A percentile compares a stretch with the other conserved stretches of the same genome.
Conservation (phyloP, 2,113 vertebrate genomes). For the Cricetomys ansorgei region DNA sequence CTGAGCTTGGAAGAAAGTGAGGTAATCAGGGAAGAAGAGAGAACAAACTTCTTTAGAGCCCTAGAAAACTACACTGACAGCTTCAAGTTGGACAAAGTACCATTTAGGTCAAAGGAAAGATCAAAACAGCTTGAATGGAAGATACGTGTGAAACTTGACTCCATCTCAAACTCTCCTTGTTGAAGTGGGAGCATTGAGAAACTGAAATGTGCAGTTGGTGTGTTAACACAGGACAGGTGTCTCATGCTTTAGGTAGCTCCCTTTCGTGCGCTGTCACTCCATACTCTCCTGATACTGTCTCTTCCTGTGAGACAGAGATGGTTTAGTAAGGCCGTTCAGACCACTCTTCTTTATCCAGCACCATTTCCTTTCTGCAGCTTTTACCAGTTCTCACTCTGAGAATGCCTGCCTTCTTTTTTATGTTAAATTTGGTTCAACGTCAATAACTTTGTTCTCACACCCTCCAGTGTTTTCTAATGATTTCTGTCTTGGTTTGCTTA, state of each 20-base stretch:
- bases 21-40: neutral
- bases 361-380: neutral
- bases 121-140: neutral
- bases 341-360: neutral
- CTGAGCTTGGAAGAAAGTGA: neutral
- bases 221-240: neutral
- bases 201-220: neutral
- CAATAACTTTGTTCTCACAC: neutral
- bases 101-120: neutral
- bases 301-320: neutral
- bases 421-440: neutral
- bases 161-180: neutral
- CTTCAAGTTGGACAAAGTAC: neutral
- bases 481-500: constrained; percentile 38
- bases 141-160: neutral
- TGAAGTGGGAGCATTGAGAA: constrained; percentile 10
- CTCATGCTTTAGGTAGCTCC: neutral
- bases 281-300: neutral
- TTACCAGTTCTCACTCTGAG: neutral
- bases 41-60: neutral
- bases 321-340: neutral
- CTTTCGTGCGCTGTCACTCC: neutral
- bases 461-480: neutral
- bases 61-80: neutral
- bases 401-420: neutral